Conservation (phyloP, 2,113 vertebrate species). For the Rhynchomys soricoides region DNA sequence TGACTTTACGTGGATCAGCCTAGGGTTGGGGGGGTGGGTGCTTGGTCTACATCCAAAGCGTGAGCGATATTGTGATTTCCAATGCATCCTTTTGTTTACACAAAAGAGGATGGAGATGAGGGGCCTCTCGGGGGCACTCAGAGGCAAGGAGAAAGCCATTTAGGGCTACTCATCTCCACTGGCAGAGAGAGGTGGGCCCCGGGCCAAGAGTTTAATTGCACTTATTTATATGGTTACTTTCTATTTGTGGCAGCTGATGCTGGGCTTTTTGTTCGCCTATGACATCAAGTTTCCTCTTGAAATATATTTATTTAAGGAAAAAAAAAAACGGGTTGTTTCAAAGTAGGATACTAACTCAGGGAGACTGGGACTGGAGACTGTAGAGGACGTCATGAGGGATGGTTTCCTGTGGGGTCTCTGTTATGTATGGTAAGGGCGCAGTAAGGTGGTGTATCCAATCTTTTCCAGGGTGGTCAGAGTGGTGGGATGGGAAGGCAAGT, state of each 20-base stretch:
- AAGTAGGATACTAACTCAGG: not conserved
- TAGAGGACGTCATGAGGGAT: fast-evolving
- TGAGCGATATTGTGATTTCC: conserved; percentile 52
- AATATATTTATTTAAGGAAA: not conserved
- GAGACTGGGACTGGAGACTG: fast-evolving
- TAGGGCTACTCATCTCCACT: not conserved
- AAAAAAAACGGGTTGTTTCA: not conserved
- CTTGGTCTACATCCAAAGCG: not conserved
- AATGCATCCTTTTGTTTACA: not conserved
- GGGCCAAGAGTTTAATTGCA: conserved; percentile 34
- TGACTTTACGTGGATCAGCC: fast-evolving
- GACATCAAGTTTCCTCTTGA: not conserved
- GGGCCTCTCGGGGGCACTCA: not conserved
- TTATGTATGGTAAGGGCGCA: fast-evolving
- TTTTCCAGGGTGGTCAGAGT: not conserved
- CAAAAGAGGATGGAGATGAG: not conserved
- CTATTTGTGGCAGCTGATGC: not conserved
- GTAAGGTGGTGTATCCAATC: not conserved
- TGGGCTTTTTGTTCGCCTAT: not conserved
- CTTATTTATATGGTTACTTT: conserved; percentile 1
- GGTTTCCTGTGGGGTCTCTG: no score
- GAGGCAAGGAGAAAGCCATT: not conserved
- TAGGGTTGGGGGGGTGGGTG: not conserved
- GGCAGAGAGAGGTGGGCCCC: not conserved
- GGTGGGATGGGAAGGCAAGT: not conserved